These are phyloP conservation scores for Petrocephalus zakoni DNA, from an alignment of 2,113 vertebrate species.

Conservation along the genomic window DNA sequence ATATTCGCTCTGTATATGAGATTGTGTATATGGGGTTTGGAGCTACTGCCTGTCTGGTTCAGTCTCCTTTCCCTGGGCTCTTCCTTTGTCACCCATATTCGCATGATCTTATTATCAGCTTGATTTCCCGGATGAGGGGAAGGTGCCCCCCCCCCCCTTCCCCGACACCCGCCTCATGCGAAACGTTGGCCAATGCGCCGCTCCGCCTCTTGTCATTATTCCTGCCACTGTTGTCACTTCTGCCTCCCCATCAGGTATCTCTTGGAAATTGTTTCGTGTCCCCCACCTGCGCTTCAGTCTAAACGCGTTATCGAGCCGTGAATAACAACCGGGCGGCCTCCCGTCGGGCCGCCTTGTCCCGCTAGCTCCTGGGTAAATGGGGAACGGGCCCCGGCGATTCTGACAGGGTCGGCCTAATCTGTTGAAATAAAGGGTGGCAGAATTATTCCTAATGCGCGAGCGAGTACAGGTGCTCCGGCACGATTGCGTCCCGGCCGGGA, in stretches of 20 bases:
- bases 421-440: conserved; percentile 39
- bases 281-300: not conserved
- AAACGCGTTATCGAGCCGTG: conserved; percentile 27
- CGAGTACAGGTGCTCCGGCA: conserved; percentile 37
- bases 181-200: conserved; percentile 1
- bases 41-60: not conserved
- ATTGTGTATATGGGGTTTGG: not conserved
- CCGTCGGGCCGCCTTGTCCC: not conserved
- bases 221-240: conserved; percentile 16
- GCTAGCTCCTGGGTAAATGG: conserved; percentile 21
- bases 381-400: conserved; percentile 27
- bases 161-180: not conserved
- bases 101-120: not conserved
- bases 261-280: conserved; percentile 11
- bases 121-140: not conserved
- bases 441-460: conserved; percentile 40
- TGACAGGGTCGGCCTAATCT: conserved; percentile 32
- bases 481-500: conserved; percentile 28
- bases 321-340: conserved; percentile 27
- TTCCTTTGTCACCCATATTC: not conserved
- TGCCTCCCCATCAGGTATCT: conserved; percentile 8
- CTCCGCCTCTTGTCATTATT: conserved; percentile 20
- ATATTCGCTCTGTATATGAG: not conserved
- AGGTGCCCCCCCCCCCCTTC: not conserved
- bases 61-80: not conserved